Conservation (phyloP, 2,113 vertebrate species). For the Dendropsophus ebraccatus region DNA sequence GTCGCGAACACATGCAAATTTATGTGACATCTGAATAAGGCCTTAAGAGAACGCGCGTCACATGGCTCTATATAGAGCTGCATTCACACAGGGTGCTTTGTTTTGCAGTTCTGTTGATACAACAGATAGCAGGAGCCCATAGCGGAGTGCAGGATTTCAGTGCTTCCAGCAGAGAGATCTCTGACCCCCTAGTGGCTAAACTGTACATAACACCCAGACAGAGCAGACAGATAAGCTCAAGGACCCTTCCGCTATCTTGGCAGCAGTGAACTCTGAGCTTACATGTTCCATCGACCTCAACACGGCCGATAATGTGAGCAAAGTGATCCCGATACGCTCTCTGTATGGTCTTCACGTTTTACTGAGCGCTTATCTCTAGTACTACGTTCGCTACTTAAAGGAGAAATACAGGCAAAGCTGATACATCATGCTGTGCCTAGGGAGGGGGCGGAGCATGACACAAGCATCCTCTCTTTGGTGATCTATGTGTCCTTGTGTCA, state of each 20-base stretch:
- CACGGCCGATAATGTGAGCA: not conserved
- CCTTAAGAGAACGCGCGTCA: no score
- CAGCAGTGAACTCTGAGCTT: not conserved
- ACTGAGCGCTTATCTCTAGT: not conserved
- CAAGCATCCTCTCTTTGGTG: no score
- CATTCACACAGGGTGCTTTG: no score
- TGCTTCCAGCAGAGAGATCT: not conserved
- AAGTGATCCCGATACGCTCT: not conserved
- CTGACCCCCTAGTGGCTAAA: constrained; percentile 19
- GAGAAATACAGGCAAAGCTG: no score
- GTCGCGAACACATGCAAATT: no score
- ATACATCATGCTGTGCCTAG: no score
- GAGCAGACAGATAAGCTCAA: not conserved
- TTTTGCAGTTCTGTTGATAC: no score
- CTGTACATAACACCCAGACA: not conserved
- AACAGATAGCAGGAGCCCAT: no score
- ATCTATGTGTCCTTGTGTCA: no score
- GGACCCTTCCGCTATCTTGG: not conserved
- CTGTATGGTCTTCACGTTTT: not conserved
- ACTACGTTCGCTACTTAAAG: not conserved
- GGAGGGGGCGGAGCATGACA: no score
- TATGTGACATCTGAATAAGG: no score
- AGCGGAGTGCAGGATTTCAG: not conserved
- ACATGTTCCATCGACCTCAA: not conserved
- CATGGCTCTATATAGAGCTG: no score